These are phyloP conservation scores for Miichthys miiuy DNA, from an alignment of 2,797 vertebrate species.

Conservation along the genomic window DNA sequence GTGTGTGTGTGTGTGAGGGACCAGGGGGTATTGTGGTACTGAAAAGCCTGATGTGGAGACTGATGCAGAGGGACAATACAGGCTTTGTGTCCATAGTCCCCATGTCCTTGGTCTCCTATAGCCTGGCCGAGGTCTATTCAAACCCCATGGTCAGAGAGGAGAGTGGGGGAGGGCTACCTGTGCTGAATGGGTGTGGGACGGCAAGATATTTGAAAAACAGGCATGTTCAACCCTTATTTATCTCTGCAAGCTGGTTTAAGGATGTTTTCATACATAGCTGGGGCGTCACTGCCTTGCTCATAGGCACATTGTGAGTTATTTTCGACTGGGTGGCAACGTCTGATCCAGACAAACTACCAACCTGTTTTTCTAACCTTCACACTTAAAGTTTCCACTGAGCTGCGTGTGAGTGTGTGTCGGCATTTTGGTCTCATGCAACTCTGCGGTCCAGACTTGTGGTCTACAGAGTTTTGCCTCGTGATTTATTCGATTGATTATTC, in stretches of 20 bases:
- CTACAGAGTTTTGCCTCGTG: constrained; percentile 39
- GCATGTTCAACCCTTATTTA: background rate
- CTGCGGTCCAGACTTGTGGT: constrained; percentile 6
- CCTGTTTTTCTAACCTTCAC: background rate
- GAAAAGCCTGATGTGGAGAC: constrained; percentile 81
- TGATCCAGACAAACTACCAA: background rate
- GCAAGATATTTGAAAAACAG: background rate
- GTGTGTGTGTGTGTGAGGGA: constrained; percentile 38
- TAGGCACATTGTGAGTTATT: background rate
- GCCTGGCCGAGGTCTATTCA: constrained; percentile 69
- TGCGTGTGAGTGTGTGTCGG: background rate
- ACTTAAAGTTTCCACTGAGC: background rate
- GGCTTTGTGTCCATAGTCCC: constrained; percentile 76
- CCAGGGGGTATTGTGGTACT: constrained; percentile 70
- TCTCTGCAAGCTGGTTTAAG: background rate
- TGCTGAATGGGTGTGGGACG: constrained; percentile 28
- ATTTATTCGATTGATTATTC: constrained; percentile 50
- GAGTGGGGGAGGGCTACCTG: constrained; percentile 75
- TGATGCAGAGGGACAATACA: constrained; percentile 78
- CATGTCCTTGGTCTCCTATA: constrained; percentile 74
- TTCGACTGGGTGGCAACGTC: background rate
- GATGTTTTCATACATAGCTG: background rate
- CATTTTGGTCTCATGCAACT: background rate
- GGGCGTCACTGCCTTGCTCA: background rate
- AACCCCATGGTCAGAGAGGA: constrained; percentile 32